These are phyloP conservation scores for Globodera rostochiensis DNA, from an alignment of 1,140 invertebrate species.

Conservation along the genomic window DNA sequence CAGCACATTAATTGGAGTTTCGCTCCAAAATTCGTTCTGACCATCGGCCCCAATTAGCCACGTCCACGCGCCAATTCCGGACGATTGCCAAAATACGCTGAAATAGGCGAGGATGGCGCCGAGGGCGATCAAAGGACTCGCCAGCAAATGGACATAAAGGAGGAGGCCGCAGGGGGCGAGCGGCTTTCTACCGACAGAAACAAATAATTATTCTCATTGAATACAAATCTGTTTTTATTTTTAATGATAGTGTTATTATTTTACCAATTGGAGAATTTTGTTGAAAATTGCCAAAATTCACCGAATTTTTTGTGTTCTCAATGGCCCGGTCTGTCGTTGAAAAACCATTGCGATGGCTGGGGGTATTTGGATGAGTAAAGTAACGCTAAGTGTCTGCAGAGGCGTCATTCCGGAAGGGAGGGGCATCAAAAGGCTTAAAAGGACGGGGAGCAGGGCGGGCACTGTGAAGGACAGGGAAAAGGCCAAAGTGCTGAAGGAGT, in stretches of 20 bases:
- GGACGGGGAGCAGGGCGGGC: conserved; percentile 62
- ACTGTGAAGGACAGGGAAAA: conserved; percentile 62
- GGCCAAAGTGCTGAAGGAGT: background rate
- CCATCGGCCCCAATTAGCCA: background rate
- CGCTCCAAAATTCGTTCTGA: background rate
- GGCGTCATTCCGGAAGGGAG: conserved; percentile 64
- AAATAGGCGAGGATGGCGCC: conserved; percentile 46
- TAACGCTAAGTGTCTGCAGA: conserved; percentile 50
- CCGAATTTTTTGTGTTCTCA: background rate
- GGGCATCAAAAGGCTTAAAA: conserved; percentile 57
- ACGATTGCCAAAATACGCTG: conserved; percentile 3
- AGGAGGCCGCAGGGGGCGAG: conserved; percentile 38
- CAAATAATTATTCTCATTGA: background rate
- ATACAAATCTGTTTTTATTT: too few relatives aligned
- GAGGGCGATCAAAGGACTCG: conserved; percentile 42
- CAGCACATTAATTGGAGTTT: background rate
- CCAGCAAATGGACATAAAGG: conserved; percentile 40
- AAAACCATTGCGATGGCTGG: conserved; percentile 51
- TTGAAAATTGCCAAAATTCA: background rate
- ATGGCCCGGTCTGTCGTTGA: conserved; percentile 25
- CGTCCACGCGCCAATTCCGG: background rate
- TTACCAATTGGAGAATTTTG: too few relatives aligned
- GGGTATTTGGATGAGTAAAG: conserved; percentile 50
- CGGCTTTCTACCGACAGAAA: background rate
- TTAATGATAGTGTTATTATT: too few relatives aligned